Conservation (phyloP, 2,797 vertebrate species). For the Lagocephalus sceleratus region DNA sequence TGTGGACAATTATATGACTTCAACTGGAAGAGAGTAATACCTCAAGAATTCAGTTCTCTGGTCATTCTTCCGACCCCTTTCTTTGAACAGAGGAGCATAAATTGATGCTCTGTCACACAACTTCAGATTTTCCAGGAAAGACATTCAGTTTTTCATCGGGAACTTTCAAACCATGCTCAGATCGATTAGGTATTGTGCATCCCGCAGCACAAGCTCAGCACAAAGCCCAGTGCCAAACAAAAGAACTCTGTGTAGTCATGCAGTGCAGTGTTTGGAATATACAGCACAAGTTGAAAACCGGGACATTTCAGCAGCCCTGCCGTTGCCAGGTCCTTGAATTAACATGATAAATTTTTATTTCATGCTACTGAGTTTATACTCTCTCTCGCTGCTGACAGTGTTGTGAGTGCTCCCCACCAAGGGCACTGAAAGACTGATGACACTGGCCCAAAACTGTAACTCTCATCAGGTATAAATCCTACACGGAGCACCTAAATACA, state of each 20-base stretch:
- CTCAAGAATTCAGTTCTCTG: too few species aligned
- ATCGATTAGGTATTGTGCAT: too few species aligned
- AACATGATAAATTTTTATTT: neutral
- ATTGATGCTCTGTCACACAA: neutral
- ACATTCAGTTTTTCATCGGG: neutral
- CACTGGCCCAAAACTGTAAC: constrained; percentile 2
- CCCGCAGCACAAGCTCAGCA: constrained; percentile 15
- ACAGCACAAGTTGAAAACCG: neutral
- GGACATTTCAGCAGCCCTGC: neutral
- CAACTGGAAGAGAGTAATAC: too few species aligned
- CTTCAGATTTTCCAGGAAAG: constrained; percentile 5
- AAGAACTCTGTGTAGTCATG: neutral
- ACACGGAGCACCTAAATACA: too few species aligned
- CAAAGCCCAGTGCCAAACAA: neutral
- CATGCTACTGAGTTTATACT: neutral
- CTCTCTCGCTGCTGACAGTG: neutral
- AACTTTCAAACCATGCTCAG: neutral
- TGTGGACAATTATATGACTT: too few species aligned
- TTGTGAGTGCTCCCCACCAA: neutral
- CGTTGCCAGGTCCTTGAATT: neutral
- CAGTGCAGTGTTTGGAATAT: neutral
- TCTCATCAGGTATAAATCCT: too few species aligned
- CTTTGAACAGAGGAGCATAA: too few species aligned
- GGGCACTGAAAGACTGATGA: neutral
- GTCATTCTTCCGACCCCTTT: too few species aligned